Conservation (phyloP, 2,113 vertebrate genomes). For the Ibidorhyncha struthersii region DNA sequence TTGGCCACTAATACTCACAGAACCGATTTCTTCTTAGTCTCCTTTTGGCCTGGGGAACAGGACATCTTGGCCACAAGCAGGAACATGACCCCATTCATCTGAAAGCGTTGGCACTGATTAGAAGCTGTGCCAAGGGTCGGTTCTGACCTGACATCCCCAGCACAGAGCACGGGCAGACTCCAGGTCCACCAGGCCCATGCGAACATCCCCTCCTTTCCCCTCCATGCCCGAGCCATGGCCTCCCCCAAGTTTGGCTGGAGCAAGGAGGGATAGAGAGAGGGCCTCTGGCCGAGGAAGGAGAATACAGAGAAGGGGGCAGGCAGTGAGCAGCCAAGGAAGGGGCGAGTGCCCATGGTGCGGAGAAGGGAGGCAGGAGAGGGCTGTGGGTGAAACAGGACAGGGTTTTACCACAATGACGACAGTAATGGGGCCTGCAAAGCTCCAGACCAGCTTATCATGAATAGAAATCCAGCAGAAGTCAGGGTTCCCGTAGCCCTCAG, state of each 20-base stretch:
- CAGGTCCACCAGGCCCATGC: neutral
- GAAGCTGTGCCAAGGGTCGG: neutral
- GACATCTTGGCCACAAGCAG: constrained; percentile 90
- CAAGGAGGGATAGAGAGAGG: neutral
- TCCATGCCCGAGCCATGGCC: neutral
- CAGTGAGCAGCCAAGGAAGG: constrained; percentile 21
- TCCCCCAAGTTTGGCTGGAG: neutral
- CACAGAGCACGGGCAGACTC: neutral
- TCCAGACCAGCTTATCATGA: constrained; percentile 97
- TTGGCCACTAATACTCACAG: constrained; percentile 84
- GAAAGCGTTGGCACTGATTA: constrained; percentile 55
- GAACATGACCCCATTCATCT: constrained; percentile 95
- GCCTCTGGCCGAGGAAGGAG: neutral
- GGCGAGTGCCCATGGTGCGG: neutral
- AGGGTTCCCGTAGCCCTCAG: constrained; percentile 95
- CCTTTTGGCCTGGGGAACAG: constrained; percentile 92
- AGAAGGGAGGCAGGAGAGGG: neutral
- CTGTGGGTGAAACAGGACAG: constrained; percentile 29
- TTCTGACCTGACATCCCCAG: constrained; percentile 5
- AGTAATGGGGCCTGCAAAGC: constrained; percentile 94
- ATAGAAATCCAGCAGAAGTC: constrained; percentile 99
- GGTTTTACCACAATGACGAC: constrained; percentile 91
- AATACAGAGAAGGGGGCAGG: constrained; percentile 4
- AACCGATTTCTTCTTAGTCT: constrained; percentile 93
- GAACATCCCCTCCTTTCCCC: neutral